A percentile compares a stretch with the other conserved stretches of the same genome.
These are phyloP conservation scores for Rutpela maculata DNA, from an alignment of 2,888 invertebrate species.

Conservation along the genomic window DNA sequence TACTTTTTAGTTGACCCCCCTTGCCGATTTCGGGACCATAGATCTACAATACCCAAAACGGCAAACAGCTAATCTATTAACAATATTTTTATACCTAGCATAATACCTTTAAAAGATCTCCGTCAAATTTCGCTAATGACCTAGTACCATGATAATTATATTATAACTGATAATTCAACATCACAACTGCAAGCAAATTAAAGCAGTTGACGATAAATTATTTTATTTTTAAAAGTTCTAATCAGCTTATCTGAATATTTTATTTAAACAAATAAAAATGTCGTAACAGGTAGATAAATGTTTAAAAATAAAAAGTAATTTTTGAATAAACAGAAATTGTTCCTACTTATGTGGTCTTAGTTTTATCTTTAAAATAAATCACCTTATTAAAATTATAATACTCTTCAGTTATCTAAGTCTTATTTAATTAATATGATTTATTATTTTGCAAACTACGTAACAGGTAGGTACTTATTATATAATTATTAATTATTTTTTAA, in stretches of 20 bases:
- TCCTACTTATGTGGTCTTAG: not conserved
- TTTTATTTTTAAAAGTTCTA: not conserved
- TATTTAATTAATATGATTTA: not conserved
- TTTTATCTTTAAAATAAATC: not conserved
- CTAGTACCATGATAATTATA: not conserved
- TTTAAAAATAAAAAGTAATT: slow-evolving; percentile 7
- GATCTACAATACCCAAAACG: too few relatives aligned
- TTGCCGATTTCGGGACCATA: too few relatives aligned
- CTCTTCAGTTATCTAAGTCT: not conserved
- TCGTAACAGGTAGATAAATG: slow-evolving; percentile 3
- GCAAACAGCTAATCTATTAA: too few relatives aligned
- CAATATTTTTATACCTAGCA: too few relatives aligned
- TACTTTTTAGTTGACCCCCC: too few relatives aligned
- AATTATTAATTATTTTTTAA: too few relatives aligned
- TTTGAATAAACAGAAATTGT: not conserved
- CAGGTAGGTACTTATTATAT: not conserved
- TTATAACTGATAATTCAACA: not conserved
- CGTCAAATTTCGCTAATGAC: not conserved
- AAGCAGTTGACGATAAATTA: not conserved
- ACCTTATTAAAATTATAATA: not conserved
- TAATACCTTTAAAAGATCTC: too few relatives aligned
- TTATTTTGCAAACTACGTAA: not conserved
- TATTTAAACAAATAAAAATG: not conserved
- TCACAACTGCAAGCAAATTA: not conserved
- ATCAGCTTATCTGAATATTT: not conserved